Evolutionary conservation across 1,140 invertebrate species (phyloP).

Genomic region (Drosophila murphyi): DNA sequence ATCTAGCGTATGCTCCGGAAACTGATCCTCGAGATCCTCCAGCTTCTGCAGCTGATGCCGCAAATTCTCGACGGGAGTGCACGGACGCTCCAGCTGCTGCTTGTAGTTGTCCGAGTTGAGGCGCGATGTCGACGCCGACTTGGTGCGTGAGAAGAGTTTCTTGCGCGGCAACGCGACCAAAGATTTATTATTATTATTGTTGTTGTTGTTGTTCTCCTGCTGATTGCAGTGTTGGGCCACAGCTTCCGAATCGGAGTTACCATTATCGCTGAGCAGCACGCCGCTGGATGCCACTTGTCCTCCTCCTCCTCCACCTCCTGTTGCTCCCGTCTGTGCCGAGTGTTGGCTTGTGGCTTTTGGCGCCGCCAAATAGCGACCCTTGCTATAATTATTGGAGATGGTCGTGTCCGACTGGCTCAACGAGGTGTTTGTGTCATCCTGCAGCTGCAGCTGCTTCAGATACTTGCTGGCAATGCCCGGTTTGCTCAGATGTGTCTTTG

Average conservation of each 20-base stretch:
- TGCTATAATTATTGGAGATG: conserved; percentile 77
- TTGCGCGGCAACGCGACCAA: conserved; percentile 82
- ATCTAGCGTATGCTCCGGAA: conserved; percentile 88
- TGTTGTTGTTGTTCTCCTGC: conserved; percentile 72
- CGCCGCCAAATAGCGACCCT: conserved; percentile 58
- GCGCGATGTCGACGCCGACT: conserved; percentile 87
- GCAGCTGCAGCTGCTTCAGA: conserved; percentile 71
- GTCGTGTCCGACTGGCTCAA: conserved; percentile 82
- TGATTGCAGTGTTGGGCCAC: conserved; percentile 52
- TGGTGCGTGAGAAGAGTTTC: conserved; percentile 88
- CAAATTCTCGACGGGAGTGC: conserved; percentile 91
- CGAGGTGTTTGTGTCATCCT: conserved; percentile 78
- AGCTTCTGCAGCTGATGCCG: conserved; percentile 91
- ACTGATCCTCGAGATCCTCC: conserved; percentile 92
- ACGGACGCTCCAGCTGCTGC: conserved; percentile 84
- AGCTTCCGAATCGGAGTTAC: conserved; percentile 74
- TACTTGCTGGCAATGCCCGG: conserved; percentile 72
- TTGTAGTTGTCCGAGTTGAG: conserved; percentile 85
- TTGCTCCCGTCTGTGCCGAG: background rate
- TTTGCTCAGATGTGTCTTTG: conserved; percentile 65
- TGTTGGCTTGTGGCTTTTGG: conserved; percentile 17
- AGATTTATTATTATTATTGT: conserved; percentile 55
- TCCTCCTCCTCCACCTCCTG: background rate
- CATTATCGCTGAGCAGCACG: conserved; percentile 70
- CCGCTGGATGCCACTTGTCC: too few relatives aligned